Percentiles rank a stretch among this genome's conserved stretches.
Conservation (phyloP, 2,888 invertebrate species). For the Rhodophaea formosa region DNA sequence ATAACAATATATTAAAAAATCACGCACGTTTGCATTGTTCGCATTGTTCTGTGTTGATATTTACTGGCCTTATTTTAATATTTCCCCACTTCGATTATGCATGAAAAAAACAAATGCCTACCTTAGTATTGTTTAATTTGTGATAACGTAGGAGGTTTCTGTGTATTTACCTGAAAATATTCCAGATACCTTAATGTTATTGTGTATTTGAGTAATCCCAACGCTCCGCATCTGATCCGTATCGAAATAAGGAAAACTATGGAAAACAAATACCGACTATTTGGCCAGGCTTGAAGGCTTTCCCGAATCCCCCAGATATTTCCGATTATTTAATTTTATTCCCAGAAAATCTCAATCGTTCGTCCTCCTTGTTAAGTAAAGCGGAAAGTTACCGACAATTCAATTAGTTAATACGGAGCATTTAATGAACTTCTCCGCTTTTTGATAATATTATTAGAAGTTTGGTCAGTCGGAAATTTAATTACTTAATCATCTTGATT, state of each 20-base stretch:
- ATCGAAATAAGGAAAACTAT: conserved; percentile 7
- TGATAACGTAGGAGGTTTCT: no score
- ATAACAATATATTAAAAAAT: no score
- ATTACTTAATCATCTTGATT: not conserved
- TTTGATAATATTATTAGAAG: conserved; percentile 12
- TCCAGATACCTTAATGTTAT: not conserved
- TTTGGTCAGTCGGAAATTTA: not conserved
- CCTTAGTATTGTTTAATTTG: not conserved
- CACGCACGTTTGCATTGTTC: no score
- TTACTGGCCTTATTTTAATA: no score
- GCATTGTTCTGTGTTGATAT: no score
- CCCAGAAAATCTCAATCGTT: not conserved
- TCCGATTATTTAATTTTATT: conserved; percentile 4
- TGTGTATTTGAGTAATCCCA: conserved; percentile 7
- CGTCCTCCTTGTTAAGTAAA: not conserved
- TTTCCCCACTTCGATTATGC: not conserved
- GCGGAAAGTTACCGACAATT: conserved; percentile 5
- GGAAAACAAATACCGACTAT: not conserved
- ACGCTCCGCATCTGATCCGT: not conserved
- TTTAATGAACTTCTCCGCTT: conserved; percentile 1
- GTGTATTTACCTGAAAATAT: not conserved
- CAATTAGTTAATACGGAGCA: conserved; percentile 7
- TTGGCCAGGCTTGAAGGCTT: not conserved
- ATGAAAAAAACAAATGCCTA: not conserved
- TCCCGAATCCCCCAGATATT: not conserved